Base-by-base conservation (phyloP, 2,797 vertebrate species). In the Iguana delicatissima region DNA sequence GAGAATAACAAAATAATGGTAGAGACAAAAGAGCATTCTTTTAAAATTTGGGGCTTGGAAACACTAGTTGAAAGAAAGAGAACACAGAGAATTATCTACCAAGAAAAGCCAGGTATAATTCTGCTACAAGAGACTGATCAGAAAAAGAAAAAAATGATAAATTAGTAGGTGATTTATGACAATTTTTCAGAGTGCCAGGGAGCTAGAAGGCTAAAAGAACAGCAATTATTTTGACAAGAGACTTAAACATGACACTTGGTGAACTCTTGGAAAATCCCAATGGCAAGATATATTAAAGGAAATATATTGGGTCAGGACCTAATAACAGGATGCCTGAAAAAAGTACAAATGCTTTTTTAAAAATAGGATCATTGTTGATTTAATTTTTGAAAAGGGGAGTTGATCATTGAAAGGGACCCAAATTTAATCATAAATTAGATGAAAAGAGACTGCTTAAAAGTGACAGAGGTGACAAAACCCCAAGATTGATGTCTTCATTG, bases 301-400 rank as follows among this genome's bases (percentile, higher is more conserved):
- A 42, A 42, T 7, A 57, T 26, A 46, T 9, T 52, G 55, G 26
- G 2, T 80, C 55, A 80, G 55, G 16, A 52, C 16, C 52, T 80
- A 32, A 80, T 42, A 80, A 80, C 9, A 80, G 50, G 6, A 55
- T 81, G 32, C 7, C 80, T 81, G 3, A 20, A 57, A 50, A 81
- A 81, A 18, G 32, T 18, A 35, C 80, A 57, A 81, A 81, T 57
- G 29, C 9, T 80, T 80, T 32, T n/a, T 59, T 59, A 57, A 55
- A 55, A 59, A 4, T 5, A 59, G 57, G 57, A 80, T 81, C 84
- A 67, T 86, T 96, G 93, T 87, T 4, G 20, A 59, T 59, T 59
- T 59, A 59, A 20, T 59, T 59, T 59, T 59, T 59, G 42, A 46
- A 20, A 59, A 59, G 3, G 5, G 13, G 16, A 18, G 20, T 59